Evolutionary conservation across 35 echinoderm and acorn worm species (phyloP).

Genomic region (Patiria miniata): DNA sequence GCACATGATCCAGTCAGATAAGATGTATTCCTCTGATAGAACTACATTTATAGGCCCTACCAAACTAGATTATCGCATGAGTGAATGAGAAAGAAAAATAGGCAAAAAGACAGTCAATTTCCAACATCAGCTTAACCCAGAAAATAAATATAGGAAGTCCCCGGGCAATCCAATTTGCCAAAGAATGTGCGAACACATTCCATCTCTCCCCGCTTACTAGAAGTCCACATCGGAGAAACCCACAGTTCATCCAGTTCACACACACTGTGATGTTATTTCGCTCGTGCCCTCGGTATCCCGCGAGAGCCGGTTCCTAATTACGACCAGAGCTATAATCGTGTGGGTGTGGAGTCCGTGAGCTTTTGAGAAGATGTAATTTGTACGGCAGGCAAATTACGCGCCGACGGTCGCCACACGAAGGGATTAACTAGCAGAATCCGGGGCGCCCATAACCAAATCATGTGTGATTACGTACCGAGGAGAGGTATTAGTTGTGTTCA

Average conservation of each 20-base stretch:
- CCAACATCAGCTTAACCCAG: background rate
- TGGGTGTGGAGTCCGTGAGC: background rate
- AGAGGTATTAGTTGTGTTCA: background rate
- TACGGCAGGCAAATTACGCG: constrained; percentile 1
- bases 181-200: constrained; percentile 1
- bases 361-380: background rate
- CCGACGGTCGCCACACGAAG: background rate
- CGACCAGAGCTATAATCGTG: background rate
- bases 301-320: constrained; percentile 16
- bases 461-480: background rate
- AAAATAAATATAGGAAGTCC: background rate
- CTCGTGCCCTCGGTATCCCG: too few relatives aligned
- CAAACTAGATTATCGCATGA: too few relatives aligned
- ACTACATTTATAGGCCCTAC: too few relatives aligned
- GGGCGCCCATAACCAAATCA: constrained; percentile 6
- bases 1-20: too few relatives aligned
- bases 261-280: too few relatives aligned
- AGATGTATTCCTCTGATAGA: too few relatives aligned
- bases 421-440: background rate
- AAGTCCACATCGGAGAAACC: background rate
- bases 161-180: background rate
- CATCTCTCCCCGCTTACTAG: background rate
- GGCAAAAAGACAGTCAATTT: background rate
- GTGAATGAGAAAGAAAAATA: background rate
- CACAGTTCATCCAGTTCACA: background rate